Base-by-base conservation (phyloP, 2,888 invertebrate species). In the Ophion costatus region DNA sequence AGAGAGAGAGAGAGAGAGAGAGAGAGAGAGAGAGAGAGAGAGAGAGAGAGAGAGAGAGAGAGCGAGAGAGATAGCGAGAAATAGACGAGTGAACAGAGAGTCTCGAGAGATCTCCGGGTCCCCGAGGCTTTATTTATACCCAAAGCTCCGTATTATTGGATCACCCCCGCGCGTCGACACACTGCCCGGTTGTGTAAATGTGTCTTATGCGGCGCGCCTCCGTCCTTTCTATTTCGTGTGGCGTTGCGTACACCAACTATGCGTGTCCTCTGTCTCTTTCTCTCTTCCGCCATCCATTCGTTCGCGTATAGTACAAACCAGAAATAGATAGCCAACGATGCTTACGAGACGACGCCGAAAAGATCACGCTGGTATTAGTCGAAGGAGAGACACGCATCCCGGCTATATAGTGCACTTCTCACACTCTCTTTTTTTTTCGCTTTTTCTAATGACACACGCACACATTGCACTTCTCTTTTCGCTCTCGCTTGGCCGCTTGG, bases 121-220 rank as follows among this genome's bases (percentile, higher is more conserved):
- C 88, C 89, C 90, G 90, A 87, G 90, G 88, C 91, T 92, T 90
- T 93, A 93, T 93, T 92, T 93, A 92, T 92, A 92, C 91, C 89
- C 91, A 90, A 92, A 92, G 92, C 92, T 91, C 90, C 89, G 91
- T 92, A 92, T 93, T 92, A 93, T 92, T 93, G 92, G 92, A 92
- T 92, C 92, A 92, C 92, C 92, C 93, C 92, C 92, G 92, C 92
- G 89, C 75, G 71, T 71, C 80, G 80, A 80, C 80, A 91, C 89
- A 88, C 89, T 86, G 86, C 87, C 87, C 87, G 87, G 88, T 82
- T 75, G 86, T 89, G 87, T 88, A 88, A 90, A 90, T 89, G 89
- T 89, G 88, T 90, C 89, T 91, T 89, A 88, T 86, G 89, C 90
- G 86, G 87, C 89, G 87, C 80, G 80, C 69, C 79, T 89, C 85